These are phyloP conservation scores for Mimachlamys varia DNA, from an alignment of 2,888 invertebrate genomes.

Conservation along the genomic window DNA sequence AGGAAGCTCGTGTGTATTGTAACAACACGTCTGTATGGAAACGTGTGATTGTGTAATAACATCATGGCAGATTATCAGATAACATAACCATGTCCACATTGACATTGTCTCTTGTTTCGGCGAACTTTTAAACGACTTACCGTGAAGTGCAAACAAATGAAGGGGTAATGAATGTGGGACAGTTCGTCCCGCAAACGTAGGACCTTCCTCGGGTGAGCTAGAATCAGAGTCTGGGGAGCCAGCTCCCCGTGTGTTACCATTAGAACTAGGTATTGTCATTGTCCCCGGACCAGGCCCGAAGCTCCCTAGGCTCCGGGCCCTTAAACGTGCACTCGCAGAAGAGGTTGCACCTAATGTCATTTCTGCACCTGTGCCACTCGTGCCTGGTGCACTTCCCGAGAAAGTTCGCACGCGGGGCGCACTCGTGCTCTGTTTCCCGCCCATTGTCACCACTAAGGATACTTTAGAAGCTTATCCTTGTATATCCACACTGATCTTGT, in stretches of 20 bases:
- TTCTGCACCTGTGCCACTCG: conserved; percentile 67
- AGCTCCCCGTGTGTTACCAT: conserved; percentile 70
- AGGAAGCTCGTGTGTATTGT: conserved; percentile 16
- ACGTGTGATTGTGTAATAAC: background rate
- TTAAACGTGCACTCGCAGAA: conserved; percentile 63
- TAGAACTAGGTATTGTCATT: conserved; percentile 74
- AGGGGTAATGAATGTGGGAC: conserved; percentile 77
- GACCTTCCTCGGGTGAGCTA: conserved; percentile 78
- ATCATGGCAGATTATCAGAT: background rate
- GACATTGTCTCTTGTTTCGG: background rate
- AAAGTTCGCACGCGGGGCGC: conserved; percentile 75
- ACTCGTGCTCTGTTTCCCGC: conserved; percentile 76
- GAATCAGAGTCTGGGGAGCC: conserved; percentile 79
- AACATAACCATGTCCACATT: background rate
- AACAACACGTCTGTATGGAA: background rate
- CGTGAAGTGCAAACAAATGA: conserved; percentile 78
- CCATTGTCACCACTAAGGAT: conserved; percentile 64
- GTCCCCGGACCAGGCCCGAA: conserved; percentile 69
- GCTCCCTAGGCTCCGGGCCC: conserved; percentile 77
- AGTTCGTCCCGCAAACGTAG: conserved; percentile 58
- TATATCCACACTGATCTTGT: background rate
- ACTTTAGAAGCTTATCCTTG: background rate
- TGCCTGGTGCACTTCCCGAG: conserved; percentile 70
- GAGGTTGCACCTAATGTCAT: conserved; percentile 65
- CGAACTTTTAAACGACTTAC: conserved; percentile 59